These are phyloP conservation scores for Pachymerium ferrugineum DNA, from an alignment of 2,888 invertebrate genomes.

Conservation along the genomic window DNA sequence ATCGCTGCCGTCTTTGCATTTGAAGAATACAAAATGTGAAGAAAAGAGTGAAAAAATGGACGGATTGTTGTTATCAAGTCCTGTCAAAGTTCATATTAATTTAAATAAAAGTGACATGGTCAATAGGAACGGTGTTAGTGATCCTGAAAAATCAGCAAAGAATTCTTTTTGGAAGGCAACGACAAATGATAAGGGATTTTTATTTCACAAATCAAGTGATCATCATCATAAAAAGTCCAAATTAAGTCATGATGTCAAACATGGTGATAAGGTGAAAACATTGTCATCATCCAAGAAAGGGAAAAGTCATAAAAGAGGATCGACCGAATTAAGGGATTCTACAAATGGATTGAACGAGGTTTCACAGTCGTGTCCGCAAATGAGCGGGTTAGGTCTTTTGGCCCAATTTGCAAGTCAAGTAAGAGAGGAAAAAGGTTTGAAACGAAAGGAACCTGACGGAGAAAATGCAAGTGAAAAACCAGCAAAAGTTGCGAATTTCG, in stretches of 20 bases:
- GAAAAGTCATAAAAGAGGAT: no score
- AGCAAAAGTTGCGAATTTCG: not conserved
- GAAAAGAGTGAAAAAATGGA: not conserved
- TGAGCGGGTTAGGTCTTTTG: slow-evolving; percentile 34
- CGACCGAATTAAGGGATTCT: no score
- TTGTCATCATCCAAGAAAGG: not conserved
- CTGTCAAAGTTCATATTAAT: not conserved
- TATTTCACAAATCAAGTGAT: not conserved
- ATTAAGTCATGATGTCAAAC: not conserved
- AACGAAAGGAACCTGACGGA: slow-evolving; percentile 16
- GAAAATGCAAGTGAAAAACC: not conserved
- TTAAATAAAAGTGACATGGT: not conserved
- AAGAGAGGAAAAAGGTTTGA: not conserved
- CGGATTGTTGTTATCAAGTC: not conserved
- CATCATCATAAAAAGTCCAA: not conserved
- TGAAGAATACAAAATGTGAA: not conserved
- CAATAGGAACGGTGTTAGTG: not conserved
- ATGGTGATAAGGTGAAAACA: not conserved
- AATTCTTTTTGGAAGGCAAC: no score
- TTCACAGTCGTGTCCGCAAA: not conserved
- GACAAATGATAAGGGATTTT: no score
- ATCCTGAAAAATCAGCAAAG: no score
- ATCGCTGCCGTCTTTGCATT: not conserved
- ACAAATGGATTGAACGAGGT: no score
- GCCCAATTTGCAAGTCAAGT: slow-evolving; percentile 34